Evolutionary conservation across 2,888 invertebrate species (phyloP).

Genomic region (Phlogophora meticulosa): DNA sequence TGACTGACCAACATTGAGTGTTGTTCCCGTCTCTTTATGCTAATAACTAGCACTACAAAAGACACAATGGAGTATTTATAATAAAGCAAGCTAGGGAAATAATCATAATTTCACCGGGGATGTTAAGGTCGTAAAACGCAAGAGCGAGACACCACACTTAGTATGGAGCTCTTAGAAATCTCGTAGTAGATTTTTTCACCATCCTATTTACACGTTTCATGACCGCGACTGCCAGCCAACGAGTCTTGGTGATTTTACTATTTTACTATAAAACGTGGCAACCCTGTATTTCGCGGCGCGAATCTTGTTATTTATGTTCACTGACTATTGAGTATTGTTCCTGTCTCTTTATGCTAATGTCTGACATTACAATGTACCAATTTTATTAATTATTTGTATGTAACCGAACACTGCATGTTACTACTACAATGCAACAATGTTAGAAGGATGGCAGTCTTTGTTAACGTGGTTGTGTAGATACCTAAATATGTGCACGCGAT

Average conservation of each 20-base stretch:
- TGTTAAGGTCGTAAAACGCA: neutral
- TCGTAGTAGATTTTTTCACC: neutral
- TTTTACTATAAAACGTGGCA: constrained; percentile 7
- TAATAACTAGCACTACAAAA: constrained; percentile 51
- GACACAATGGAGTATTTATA: constrained; percentile 51
- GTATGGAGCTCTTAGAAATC: neutral
- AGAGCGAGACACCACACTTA: neutral
- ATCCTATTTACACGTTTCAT: constrained; percentile 6
- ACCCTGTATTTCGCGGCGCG: constrained; percentile 46
- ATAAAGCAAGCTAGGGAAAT: constrained; percentile 16
- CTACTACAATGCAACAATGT: constrained; percentile 1
- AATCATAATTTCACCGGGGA: neutral
- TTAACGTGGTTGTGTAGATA: constrained; percentile 11
- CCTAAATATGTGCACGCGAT: constrained; percentile 36
- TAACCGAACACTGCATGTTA: constrained; percentile 12
- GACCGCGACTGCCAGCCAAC: no score
- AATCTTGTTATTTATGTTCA: constrained; percentile 55
- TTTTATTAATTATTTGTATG: constrained; percentile 57
- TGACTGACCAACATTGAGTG: constrained; percentile 55
- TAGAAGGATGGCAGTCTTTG: constrained; percentile 3
- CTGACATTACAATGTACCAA: constrained; percentile 43
- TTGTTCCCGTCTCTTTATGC: constrained; percentile 58
- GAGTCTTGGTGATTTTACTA: neutral
- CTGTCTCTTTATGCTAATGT: constrained; percentile 60
- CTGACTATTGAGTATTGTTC: constrained; percentile 54